Base-by-base conservation (phyloP, 2,888 invertebrate genomes). In the Carcina quercana region DNA sequence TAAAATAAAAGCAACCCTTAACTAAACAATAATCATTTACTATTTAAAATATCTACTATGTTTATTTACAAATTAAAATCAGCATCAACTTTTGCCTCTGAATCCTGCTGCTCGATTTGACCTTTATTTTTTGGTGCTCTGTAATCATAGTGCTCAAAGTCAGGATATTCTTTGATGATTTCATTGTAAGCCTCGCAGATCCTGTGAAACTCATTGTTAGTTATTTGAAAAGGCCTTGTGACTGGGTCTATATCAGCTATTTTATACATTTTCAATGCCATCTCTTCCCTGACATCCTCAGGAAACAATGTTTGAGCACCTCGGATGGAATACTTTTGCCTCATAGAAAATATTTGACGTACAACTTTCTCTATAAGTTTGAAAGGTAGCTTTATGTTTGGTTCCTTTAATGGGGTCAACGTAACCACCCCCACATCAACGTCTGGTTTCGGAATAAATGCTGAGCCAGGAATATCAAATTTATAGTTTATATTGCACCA, bases 391-490 rank as follows among this genome's bases (percentile, higher is more conserved):
- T 94, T 92, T 13, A 89, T 83, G 28, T 88, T 72, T 0, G 98
- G 97, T 27, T 85, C 66, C 46, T 88, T 88, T 5, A 91, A 69
- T 1, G 99, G 98, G 10, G 89, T 87, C 28, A 99, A 86, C 28
- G 91, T 91, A 0, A 99, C 96, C 1, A 98, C 95, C 10, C 95
- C 97, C 0, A 98, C 98, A 84, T 99, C 97, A 3, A 99, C 98
- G 40, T 98, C 89, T 0, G 99, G 98, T 59, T 93, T 91, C 0
- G 99, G 99, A 15, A 97, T 87, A 79, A 99, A 99, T 0, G 94
- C 93, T 45, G 80, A 85, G 53, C 98, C 97, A 4, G 95, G 90
- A 56, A 99, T 97, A 34, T 90, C 89, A 69, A 97, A 97, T 59
- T 91, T 90, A 32, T 95, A 86, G 28, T 89, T 74, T 0, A 96